These are phyloP conservation scores for Cnemophilus loriae DNA, from an alignment of 2,113 vertebrate species.

Conservation along the genomic window DNA sequence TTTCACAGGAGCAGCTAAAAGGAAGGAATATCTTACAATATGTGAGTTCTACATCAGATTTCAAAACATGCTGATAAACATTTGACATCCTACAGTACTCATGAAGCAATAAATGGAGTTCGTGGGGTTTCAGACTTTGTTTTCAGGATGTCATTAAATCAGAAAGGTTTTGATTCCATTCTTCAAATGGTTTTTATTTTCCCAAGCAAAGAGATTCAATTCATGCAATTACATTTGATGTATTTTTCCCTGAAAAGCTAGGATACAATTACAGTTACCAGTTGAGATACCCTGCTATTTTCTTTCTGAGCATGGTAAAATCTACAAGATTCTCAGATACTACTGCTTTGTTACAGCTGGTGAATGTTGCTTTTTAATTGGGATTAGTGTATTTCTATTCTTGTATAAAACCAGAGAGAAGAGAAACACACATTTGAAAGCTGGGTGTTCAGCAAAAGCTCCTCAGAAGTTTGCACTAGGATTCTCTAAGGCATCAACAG, in stretches of 20 bases:
- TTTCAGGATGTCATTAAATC: constrained; percentile 48
- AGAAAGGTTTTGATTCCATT: constrained; percentile 27
- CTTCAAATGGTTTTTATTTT: constrained; percentile 27
- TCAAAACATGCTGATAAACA: not conserved
- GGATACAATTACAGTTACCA: not conserved
- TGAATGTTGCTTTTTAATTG: not conserved
- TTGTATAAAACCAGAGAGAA: not conserved
- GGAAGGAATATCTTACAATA: not conserved
- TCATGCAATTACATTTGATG: not conserved
- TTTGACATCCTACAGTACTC: constrained; percentile 30
- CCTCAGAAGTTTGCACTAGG: not conserved
- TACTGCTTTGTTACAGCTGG: not conserved
- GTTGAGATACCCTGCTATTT: not conserved
- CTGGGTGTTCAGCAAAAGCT: not conserved
- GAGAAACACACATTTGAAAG: not conserved
- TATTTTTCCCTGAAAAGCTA: constrained; percentile 5
- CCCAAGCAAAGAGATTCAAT: constrained; percentile 1
- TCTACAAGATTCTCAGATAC: not conserved
- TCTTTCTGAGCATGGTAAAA: not conserved
- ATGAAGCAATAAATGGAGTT: constrained; percentile 57
- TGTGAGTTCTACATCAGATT: not conserved
- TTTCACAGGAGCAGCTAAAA: not conserved
- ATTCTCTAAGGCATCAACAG: not conserved
- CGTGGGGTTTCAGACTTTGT: constrained; percentile 43
- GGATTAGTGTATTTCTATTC: not conserved